Base-by-base conservation (phyloP, 2,888 invertebrate genomes). In the Drosophila nr. perissopoda region DNA sequence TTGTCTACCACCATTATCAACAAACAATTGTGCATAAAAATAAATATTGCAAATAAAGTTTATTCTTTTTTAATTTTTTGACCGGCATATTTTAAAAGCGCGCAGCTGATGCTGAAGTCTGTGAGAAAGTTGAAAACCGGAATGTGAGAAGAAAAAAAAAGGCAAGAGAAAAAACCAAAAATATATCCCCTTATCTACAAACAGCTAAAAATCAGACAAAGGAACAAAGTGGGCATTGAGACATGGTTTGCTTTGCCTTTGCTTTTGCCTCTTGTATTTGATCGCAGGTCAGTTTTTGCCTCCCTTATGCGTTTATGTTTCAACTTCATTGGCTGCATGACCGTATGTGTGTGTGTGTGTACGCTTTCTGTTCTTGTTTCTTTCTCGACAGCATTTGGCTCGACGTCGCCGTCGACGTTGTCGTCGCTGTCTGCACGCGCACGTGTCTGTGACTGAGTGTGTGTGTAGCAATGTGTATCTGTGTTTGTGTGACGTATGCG, bases 251-350 rank as follows among this genome's bases (percentile, higher is more conserved):
- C 25, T 16, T 63, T 65, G 57, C 27, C 36, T 29, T 54, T 60
- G 33, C 49, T 18, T 54, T 36, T 45, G 51, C 42, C 34, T 56
- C 65, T 67, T 49, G 36, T 57, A 54, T 76, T 80, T 76, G 90
- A 89, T 83, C 83, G 78, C 84, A 89, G 84, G 84, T 84, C 84
- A 89, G 90, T 89, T 73, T 71, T 84, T 78, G 40, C 80, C 83
- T 71, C 80, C 87, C 78, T 69, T 80, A 71, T 73, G 66, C 34
- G 54, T 40, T 40, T 40, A 29, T 25, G 25, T 62, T 52, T 33
- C 29, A 54, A 49, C 45, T 40, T 36, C 73, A 45, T 67, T 67
- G 38, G 70, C 57, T 58, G 58, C 29, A 33, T 31, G 27, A 25
- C 13, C 33, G 38, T 49, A 45, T 58, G 63, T 71, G 36, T 57